Percentiles rank a stretch among this genome's conserved stretches.
phyloP scores from a whole-genome alignment of 2,113 vertebrate genomes.

The Trematomus loennbergii region DNA sequence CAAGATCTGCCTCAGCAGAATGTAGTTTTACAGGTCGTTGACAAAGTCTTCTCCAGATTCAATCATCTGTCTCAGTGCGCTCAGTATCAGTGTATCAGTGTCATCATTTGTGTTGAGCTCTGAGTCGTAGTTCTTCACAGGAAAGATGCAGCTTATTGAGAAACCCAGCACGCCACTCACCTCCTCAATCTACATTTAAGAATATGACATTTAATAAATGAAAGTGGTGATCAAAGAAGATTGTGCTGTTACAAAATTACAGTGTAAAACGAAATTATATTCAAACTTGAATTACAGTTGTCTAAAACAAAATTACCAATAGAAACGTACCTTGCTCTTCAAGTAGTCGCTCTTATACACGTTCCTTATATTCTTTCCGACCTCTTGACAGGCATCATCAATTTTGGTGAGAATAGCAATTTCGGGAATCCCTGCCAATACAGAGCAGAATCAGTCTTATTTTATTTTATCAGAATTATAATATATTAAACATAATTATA shows the following conservation, averaged over 20 bases:
- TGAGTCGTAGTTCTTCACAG: slow-evolving; percentile 49
- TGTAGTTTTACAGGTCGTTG: neutral
- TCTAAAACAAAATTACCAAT: neutral
- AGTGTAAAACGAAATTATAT: neutral
- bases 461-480: no score
- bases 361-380: neutral
- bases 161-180: neutral
- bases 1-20: neutral
- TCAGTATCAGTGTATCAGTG: slow-evolving; percentile 11
- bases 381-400: slow-evolving; percentile 40
- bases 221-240: neutral
- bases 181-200: neutral
- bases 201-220: neutral
- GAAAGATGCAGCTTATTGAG: slow-evolving; percentile 46
- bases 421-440: slow-evolving; percentile 44
- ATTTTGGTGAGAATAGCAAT: slow-evolving; percentile 56
- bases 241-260: neutral
- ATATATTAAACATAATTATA: no score
- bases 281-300: neutral
- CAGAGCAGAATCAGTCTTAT: neutral
- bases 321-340: slow-evolving; percentile 1
- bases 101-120: neutral
- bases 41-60: slow-evolving; percentile 47
- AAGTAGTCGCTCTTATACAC: slow-evolving; percentile 34
- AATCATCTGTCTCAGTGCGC: slow-evolving; percentile 32